Evolutionary conservation across 2,797 vertebrate genomes (phyloP).

Genomic region (Octomys mimax): DNA sequence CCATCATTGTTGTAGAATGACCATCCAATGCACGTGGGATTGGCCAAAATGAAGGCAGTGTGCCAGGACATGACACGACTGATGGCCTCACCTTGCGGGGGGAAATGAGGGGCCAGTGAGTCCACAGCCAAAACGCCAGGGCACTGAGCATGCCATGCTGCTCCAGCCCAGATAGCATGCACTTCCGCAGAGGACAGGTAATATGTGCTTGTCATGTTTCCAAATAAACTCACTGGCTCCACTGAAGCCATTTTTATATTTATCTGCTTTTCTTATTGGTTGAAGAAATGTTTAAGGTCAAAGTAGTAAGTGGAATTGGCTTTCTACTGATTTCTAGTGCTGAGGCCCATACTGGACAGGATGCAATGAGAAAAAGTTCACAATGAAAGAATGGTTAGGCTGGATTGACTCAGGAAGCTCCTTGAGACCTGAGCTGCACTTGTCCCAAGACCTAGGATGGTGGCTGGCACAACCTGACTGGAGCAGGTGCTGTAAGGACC

Average conservation of each 20-base stretch:
- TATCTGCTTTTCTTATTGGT: background rate
- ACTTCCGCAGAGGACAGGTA: background rate
- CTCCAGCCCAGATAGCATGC: background rate
- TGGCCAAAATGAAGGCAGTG: background rate
- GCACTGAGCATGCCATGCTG: background rate
- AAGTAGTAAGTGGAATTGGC: background rate
- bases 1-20: background rate
- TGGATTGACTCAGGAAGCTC: background rate
- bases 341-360: background rate
- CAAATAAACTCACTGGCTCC: background rate
- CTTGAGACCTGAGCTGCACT: background rate
- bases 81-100: background rate
- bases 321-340: background rate
- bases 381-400: background rate
- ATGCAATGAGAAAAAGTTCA: background rate
- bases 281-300: background rate
- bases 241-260: background rate
- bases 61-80: background rate
- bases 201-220: background rate
- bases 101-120: background rate
- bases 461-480: background rate
- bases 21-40: background rate
- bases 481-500: background rate
- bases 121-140: accelerated
- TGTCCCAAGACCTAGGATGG: background rate